phyloP scores from a whole-genome alignment of 2,113 vertebrate species.

The Lycaon pictus region DNA sequence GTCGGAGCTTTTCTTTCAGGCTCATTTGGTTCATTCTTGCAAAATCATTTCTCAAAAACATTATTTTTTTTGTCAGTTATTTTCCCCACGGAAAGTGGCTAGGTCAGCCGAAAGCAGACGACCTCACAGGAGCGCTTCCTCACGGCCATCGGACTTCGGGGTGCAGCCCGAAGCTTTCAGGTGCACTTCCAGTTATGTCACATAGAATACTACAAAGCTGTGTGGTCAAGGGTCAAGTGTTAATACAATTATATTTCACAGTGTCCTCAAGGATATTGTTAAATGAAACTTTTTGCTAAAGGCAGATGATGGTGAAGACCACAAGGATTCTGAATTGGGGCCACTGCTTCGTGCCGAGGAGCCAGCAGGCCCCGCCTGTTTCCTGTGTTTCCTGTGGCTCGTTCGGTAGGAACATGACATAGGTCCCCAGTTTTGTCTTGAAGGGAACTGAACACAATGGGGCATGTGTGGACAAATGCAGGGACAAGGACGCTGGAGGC shows the following conservation, averaged over 20 bases:
- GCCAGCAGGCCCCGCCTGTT: fast-evolving
- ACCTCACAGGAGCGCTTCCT: fast-evolving
- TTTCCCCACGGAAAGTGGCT: not conserved
- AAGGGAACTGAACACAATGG: not conserved
- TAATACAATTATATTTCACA: not conserved
- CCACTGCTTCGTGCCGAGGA: not conserved
- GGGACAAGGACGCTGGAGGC: not conserved
- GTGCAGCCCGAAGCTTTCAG: not conserved
- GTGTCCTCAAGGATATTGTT: not conserved
- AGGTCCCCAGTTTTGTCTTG: not conserved
- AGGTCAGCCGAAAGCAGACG: too few relatives aligned
- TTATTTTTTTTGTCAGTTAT: not conserved
- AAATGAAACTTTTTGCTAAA: not conserved
- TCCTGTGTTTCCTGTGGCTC: not conserved
- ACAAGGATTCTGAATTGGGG: fast-evolving
- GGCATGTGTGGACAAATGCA: not conserved
- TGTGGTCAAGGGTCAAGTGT: not conserved
- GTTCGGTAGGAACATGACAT: not conserved
- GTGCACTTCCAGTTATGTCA: not conserved
- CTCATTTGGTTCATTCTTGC: not conserved
- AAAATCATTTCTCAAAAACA: not conserved
- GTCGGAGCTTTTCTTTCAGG: not conserved
- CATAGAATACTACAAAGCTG: not conserved
- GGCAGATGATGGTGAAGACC: not conserved
- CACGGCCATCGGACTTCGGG: fast-evolving